A percentile compares a stretch with the other conserved stretches of the same genome.
phyloP scores from a whole-genome alignment of 1,140 invertebrate genomes.

The Zaprionus taronus region DNA sequence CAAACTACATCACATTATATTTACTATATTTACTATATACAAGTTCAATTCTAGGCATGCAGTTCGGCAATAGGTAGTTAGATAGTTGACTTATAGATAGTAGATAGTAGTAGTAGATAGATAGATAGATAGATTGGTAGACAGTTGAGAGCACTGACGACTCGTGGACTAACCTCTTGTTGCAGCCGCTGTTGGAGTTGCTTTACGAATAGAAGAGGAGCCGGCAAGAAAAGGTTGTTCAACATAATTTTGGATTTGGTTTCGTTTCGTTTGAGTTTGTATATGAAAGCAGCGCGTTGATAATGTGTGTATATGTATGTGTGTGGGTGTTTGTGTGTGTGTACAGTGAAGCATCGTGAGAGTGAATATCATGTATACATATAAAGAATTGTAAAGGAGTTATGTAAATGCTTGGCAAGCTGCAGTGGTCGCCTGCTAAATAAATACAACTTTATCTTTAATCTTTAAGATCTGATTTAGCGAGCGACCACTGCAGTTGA shows the following conservation, averaged over 20 bases:
- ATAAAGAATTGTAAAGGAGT: conserved; percentile 45
- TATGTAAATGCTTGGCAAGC: conserved; percentile 61
- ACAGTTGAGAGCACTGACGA: conserved; percentile 44
- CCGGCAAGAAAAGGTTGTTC: conserved; percentile 76
- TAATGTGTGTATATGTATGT: conserved; percentile 31
- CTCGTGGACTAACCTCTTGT: conserved; percentile 76
- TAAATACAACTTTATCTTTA: background rate
- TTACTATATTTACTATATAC: conserved; percentile 11
- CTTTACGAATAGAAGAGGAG: conserved; percentile 78
- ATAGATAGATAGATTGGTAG: conserved; percentile 6
- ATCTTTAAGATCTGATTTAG: conserved; percentile 33
- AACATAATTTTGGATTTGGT: conserved; percentile 59
- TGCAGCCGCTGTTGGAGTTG: conserved; percentile 78
- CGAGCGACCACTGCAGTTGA: background rate
- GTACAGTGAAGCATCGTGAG: conserved; percentile 68
- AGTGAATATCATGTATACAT: conserved; percentile 37
- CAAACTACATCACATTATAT: conserved; percentile 23
- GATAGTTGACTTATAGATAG: conserved; percentile 28
- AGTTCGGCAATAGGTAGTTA: conserved; percentile 16
- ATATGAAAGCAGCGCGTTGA: conserved; percentile 60
- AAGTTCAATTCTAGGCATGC: conserved; percentile 22
- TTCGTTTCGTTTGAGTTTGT: conserved; percentile 27
- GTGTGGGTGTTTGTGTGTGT: conserved; percentile 44
- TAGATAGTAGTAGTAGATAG: conserved; percentile 15
- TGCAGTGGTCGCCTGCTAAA: background rate